Evolutionary conservation across 2,888 invertebrate genomes (phyloP), one percentile per base, ranked within the genome.

Genomic region (Drosophila dives): DNA sequence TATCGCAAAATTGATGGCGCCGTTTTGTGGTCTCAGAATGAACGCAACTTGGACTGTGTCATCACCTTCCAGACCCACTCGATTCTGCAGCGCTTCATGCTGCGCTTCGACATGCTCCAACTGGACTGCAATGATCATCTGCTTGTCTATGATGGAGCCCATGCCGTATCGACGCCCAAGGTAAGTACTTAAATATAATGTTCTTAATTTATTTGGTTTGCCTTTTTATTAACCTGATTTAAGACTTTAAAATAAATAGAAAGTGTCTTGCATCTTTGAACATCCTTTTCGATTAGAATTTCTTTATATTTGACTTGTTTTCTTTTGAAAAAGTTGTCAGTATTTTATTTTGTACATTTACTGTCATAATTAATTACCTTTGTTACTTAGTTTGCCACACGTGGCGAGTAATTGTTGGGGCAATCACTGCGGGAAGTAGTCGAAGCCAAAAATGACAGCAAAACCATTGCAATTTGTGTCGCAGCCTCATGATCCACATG

Each of bases 11-110:
- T 98, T 88, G 98, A 98, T 92, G 98, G 98, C 49, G 98, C 98
- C 12, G 96, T 98, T 67, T 94, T 98, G 64, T 97, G 96, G 94
- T 98, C 98, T 32, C 96, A 97, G 92, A 98, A 97, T 93, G 98
- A 98, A 94, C 94, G 97, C 81, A 97, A 98, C 93, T 94, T 98
- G 91, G 97, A 98, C 94, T 98, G 98, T 94, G 96, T 97, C 89
- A 96, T 98, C 92, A 98, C 98, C 65, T 98, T 98, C 94, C 98
- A 98, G 94, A 98, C 98, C 83, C 98, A 98, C 94, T 97, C 98
- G 92, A 97, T 98, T 90, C 94, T 98, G 90, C 98, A 98, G 94
- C 95, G 97, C 88, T 98, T 98, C 93, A 98, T 98, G 97, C 95
- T 98, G 90, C 95, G 98, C 91, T 98, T 98, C 93, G 98, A 98